Evolutionary conservation across 2,797 vertebrate species (phyloP), one percentile per base, ranked within the genome.

Genomic region (Mycteria americana): DNA sequence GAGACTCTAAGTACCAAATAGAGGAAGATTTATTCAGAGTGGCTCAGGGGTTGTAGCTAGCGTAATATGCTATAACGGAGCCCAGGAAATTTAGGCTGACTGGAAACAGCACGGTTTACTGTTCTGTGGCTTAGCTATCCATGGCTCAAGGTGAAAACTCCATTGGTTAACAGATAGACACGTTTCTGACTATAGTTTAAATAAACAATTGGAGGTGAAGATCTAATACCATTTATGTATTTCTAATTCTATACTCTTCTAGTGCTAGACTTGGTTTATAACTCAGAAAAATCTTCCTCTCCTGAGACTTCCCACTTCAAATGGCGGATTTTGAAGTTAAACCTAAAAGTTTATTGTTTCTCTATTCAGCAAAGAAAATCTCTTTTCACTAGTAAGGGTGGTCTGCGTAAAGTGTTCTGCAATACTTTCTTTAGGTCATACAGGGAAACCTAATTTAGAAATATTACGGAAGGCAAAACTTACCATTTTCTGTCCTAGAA

Each of bases 1-100:
- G 69, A 81, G 57, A 80, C 57, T 88, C 59, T 10, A 57, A 91
- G 86, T 54, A 69, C 45, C 78, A 93, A 95, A 81, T 4, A 93
- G 84, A 85, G 67, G 31, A 64, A 91, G 89, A 95, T 95, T 96
- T 96, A 96, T 88, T 91, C 77, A 35, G 56, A 75, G 85, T 67
- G 69, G 76, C 78, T 80, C 46, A 68, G 72, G 83, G 91, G 35
- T 62, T 92, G 85, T 54, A 88, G 84, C 75, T 70, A 65, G 70
- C 28, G 11, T 77, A 94, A 92, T n/a, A 91, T 67, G 68, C 78
- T 94, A 19, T 89, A 92, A 72, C 7, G 0, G 78, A 88, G 92
- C 62, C 13, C 33, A 13, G 89, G 62, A 59, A 89, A 84, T 84
- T 78, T 63, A 75, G 89, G 46, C 64, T 73, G 92, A n/a, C n/a